These are phyloP conservation scores for Heliconius erato DNA, from an alignment of 2,888 invertebrate genomes.

Conservation along the genomic window DNA sequence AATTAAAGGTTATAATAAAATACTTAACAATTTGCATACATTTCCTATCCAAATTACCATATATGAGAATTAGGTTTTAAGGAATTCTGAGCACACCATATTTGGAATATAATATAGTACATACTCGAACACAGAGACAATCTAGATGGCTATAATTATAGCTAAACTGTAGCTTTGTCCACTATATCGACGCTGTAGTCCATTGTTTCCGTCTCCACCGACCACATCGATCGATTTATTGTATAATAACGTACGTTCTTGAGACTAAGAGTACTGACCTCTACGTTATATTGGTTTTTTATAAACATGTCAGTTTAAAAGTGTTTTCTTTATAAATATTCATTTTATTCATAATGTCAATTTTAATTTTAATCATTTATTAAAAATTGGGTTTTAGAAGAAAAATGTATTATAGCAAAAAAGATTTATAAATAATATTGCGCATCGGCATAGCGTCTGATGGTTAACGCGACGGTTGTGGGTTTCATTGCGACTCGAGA, in stretches of 20 bases:
- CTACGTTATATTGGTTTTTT: not conserved
- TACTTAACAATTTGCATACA: not conserved
- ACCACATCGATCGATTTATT: conserved; percentile 62
- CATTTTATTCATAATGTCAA: too few relatives aligned
- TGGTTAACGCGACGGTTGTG: too few relatives aligned
- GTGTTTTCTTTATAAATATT: not conserved
- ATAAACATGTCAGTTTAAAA: not conserved
- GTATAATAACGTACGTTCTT: conserved; percentile 55
- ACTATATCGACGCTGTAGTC: conserved; percentile 79
- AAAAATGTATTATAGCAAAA: too few relatives aligned
- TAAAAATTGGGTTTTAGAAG: too few relatives aligned
- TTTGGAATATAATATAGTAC: conserved; percentile 38
- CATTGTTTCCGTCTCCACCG: conserved; percentile 78
- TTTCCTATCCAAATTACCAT: not conserved
- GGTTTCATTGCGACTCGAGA: too few relatives aligned
- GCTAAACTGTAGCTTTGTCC: conserved; percentile 81
- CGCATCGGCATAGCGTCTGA: too few relatives aligned
- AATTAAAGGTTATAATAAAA: not conserved
- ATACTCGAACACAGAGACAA: conserved; percentile 63
- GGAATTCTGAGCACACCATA: conserved; percentile 32
- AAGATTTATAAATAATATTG: too few relatives aligned
- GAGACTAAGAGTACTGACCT: conserved; percentile 23
- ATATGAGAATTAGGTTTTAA: conserved; percentile 32
- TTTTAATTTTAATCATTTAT: too few relatives aligned
- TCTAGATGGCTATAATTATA: conserved; percentile 77